phyloP scores from a whole-genome alignment of 2,888 invertebrate species.

The Noctua fimbriata region DNA sequence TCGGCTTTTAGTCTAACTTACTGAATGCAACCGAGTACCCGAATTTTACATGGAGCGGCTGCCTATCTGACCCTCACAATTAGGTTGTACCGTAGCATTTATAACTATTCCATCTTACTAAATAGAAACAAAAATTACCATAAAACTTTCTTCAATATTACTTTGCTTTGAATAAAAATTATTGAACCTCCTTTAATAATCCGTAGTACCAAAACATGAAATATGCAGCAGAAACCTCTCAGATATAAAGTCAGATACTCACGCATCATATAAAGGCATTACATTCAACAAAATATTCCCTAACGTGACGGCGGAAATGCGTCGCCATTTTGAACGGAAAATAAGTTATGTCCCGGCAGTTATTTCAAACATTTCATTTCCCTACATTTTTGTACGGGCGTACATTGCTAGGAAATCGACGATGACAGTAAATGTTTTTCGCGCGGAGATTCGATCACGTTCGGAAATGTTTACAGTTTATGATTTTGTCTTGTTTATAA shows the following conservation, averaged over 20 bases:
- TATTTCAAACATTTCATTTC: conserved; percentile 62
- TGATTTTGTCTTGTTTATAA: conserved; percentile 3
- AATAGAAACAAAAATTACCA: background rate
- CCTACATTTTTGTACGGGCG: conserved; percentile 38
- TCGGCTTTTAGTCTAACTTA: background rate
- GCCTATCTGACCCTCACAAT: background rate
- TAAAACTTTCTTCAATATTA: background rate
- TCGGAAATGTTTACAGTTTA: conserved; percentile 17
- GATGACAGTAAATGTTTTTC: conserved; percentile 27
- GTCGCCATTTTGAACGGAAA: conserved; percentile 43
- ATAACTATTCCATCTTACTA: background rate
- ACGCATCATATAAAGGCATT: conserved; percentile 27
- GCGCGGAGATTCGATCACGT: conserved; percentile 26
- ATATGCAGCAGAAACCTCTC: conserved; percentile 24
- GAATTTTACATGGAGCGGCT: background rate
- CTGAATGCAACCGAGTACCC: background rate
- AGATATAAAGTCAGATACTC: conserved; percentile 15
- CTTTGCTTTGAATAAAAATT: conserved; percentile 1
- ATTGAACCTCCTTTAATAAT: background rate
- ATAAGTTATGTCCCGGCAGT: conserved; percentile 45
- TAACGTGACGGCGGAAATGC: conserved; percentile 20
- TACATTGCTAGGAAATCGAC: conserved; percentile 20
- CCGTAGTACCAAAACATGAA: conserved; percentile 13
- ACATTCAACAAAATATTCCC: conserved; percentile 34
- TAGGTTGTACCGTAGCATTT: background rate